Conservation (phyloP, 2,888 invertebrate species). For the Drepana falcataria region DNA sequence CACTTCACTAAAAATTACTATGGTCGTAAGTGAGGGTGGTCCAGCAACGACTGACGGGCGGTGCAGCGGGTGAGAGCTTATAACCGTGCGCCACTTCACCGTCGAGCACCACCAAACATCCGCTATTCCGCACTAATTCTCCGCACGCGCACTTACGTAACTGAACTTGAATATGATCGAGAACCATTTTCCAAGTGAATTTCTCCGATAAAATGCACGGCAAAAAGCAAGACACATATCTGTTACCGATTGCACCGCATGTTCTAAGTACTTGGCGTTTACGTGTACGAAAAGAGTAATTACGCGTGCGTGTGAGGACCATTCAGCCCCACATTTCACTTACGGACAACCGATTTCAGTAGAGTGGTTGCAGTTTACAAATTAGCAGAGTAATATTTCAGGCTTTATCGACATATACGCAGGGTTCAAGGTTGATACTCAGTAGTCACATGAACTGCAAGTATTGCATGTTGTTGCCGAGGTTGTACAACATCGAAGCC, state of each 20-base stretch:
- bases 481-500: constrained; percentile 30
- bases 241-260: constrained; percentile 50
- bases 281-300: constrained; percentile 52
- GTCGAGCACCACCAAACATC: constrained; percentile 76
- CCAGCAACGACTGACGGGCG: constrained; percentile 66
- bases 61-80: constrained; percentile 67
- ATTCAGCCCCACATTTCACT: constrained; percentile 59
- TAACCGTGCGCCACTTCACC: constrained; percentile 71
- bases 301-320: constrained; percentile 48
- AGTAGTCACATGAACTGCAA: constrained; percentile 25
- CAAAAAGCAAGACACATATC: constrained; percentile 70
- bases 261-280: constrained; percentile 29
- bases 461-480: constrained; percentile 27
- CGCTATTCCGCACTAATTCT: constrained; percentile 79
- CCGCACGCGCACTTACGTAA: constrained; percentile 77
- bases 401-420: constrained; percentile 38
- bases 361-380: constrained; percentile 27
- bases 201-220: constrained; percentile 77
- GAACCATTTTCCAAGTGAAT: constrained; percentile 78
- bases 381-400: constrained; percentile 27
- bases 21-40: constrained; percentile 66
- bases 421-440: constrained; percentile 42
- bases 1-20: constrained; percentile 65
- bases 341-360: constrained; percentile 46
- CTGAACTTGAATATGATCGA: constrained; percentile 78